A percentile compares a stretch with the other conserved stretches of the same genome.
These are phyloP conservation scores for Caenorhabditis tropicalis DNA, from an alignment of 1,140 invertebrate species.

Conservation along the genomic window DNA sequence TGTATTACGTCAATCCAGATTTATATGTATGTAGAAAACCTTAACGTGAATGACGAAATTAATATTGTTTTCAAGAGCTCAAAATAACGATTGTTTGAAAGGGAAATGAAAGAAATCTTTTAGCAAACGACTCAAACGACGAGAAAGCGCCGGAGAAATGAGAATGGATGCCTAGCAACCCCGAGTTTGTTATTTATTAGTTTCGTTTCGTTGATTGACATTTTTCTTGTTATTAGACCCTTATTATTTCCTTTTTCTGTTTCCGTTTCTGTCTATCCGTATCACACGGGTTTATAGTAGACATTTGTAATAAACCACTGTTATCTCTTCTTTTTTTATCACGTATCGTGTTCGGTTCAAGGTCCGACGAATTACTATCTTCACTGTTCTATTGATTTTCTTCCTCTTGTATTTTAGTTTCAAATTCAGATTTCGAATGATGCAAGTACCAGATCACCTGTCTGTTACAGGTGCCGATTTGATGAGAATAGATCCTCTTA, in stretches of 20 bases:
- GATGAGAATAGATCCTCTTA: neutral
- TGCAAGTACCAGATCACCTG: constrained; percentile 31
- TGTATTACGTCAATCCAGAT: too few species aligned
- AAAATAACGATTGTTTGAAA: too few species aligned
- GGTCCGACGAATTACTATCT: neutral
- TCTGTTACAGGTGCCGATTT: constrained; percentile 28
- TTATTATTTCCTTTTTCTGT: neutral
- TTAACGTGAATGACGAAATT: too few species aligned
- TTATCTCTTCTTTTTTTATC: neutral
- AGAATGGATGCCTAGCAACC: neutral
- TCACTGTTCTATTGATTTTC: neutral
- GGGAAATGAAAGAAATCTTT: neutral
- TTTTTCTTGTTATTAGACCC: neutral
- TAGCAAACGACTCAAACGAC: constrained; percentile 2
- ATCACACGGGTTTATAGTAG: constrained; percentile 16
- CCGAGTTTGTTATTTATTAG: neutral
- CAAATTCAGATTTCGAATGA: neutral
- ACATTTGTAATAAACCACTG: neutral
- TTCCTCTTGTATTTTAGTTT: neutral
- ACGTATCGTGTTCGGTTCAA: neutral
- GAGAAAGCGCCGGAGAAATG: neutral
- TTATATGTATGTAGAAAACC: too few species aligned
- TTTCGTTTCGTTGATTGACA: neutral
- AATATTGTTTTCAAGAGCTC: too few species aligned
- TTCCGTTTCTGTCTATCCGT: neutral